Base-by-base conservation (phyloP, 1,140 invertebrate species). In the Lepidurus arcticus region DNA sequence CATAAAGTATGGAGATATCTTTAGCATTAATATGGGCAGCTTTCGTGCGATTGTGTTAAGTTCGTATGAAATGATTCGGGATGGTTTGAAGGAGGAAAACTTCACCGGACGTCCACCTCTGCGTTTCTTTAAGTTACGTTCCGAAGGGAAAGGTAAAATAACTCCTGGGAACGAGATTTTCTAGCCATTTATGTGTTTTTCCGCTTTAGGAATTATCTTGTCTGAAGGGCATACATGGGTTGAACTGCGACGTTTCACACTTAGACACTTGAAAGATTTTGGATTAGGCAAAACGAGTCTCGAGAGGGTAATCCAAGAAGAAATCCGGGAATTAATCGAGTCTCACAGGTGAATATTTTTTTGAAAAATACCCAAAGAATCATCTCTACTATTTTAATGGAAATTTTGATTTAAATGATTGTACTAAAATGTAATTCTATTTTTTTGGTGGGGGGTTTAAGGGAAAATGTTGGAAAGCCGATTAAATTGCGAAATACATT, bases 201-300 rank as follows among this genome's bases (percentile, higher is more conserved):
- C 44, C 34, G 34, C 34, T 34, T 26, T 53, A 79, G 81, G 81
- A 13, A 78, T 82, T 16, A 79, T 81, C 9, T 78, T 74, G 26
- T 74, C 74, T 9, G 81, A 81, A 24, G 80, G 80, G 0, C 53
- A n/a, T 24, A 26, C 44, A 1, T 80, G 79, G 76, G 53, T 9
- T 24, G 81, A 81, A 45, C 76, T 81, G n/a, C 47, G 81, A 7
- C 42, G 80, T 43, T 81, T 81, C 24, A 24, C 78, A 11, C 42
- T 81, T 13, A 79, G 80, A 76, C 78, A 74, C 3, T 47, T 81
- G n/a, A 42, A 80, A 44, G 80, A 81, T 42, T 75, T 81, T n/a
- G 81, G 81, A 0, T 81, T 81, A 47, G 81, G 81, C 7, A 81
- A 80, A 47, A 43, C 78, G 26, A 78, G 78, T 10, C 80, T 81